Evolutionary conservation across 2,797 vertebrate species (phyloP).

Genomic region (Schizopygopsis malacanthus): DNA sequence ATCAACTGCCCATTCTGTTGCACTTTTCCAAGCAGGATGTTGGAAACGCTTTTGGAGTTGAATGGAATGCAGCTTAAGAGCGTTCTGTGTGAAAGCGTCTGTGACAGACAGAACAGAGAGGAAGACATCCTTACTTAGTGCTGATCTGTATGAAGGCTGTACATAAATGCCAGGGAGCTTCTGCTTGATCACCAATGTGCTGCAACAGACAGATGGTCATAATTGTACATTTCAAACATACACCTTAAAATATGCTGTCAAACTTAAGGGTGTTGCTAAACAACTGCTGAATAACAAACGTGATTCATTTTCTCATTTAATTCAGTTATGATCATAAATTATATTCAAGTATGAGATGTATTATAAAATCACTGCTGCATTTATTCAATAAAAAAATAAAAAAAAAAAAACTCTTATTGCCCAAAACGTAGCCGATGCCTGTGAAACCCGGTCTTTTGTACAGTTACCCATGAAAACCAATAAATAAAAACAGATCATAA

Average conservation of each 20-base stretch:
- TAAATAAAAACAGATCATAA: constrained; percentile 56
- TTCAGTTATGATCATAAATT: background rate
- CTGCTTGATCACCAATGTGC: constrained; percentile 96
- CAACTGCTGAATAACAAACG: background rate
- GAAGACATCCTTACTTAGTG: constrained; percentile 86
- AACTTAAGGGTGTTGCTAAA: background rate
- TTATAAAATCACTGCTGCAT: background rate
- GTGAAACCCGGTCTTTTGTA: background rate
- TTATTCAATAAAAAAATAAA: background rate
- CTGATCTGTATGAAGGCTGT: constrained; percentile 95
- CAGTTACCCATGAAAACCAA: background rate
- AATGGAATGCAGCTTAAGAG: background rate
- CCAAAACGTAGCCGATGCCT: background rate
- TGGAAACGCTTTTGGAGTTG: constrained; percentile 15
- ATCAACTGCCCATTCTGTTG: constrained; percentile 1
- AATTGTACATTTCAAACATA: constrained; percentile 45
- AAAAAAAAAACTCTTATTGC: background rate
- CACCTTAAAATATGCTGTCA: background rate
- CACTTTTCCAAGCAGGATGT: constrained; percentile 3
- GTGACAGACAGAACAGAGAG: background rate
- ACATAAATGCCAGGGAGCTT: constrained; percentile 97
- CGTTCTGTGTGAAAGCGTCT: background rate
- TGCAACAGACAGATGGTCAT: constrained; percentile 67
- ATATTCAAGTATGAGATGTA: background rate
- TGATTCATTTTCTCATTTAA: background rate